phyloP scores from a whole-genome alignment of 1,140 invertebrate genomes.

The Charaxes varanes region DNA sequence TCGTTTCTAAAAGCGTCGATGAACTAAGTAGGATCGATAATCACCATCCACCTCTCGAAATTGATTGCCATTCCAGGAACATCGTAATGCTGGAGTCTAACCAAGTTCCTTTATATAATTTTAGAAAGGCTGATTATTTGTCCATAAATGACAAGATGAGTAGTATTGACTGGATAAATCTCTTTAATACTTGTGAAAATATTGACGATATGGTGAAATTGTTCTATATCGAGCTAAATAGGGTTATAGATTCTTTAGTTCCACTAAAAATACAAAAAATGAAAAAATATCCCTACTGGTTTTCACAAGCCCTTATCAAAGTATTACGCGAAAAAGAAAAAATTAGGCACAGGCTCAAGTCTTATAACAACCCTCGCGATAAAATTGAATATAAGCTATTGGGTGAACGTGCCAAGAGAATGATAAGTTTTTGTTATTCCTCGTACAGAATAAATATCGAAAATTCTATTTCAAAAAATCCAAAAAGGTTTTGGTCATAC shows the following conservation, averaged over 20 bases:
- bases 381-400: not conserved
- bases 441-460: not conserved
- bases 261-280: not conserved
- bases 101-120: too few species aligned
- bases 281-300: not conserved
- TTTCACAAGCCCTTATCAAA: not conserved
- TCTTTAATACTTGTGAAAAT: not conserved
- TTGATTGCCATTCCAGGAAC: not conserved
- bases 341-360: not conserved
- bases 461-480: not conserved
- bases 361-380: not conserved
- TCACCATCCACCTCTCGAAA: not conserved
- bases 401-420: not conserved
- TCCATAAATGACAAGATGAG: not conserved
- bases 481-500: not conserved
- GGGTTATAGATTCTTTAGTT: not conserved
- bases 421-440: not conserved
- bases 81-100: not conserved
- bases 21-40: too few species aligned
- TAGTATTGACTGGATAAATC: not conserved
- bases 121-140: not conserved
- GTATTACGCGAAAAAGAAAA: not conserved
- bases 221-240: not conserved
- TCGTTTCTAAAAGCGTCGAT: not conserved
- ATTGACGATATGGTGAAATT: not conserved